phyloP scores from a whole-genome alignment of 2,113 vertebrate species.

The Sinocyclocheilus maitianheensis region DNA sequence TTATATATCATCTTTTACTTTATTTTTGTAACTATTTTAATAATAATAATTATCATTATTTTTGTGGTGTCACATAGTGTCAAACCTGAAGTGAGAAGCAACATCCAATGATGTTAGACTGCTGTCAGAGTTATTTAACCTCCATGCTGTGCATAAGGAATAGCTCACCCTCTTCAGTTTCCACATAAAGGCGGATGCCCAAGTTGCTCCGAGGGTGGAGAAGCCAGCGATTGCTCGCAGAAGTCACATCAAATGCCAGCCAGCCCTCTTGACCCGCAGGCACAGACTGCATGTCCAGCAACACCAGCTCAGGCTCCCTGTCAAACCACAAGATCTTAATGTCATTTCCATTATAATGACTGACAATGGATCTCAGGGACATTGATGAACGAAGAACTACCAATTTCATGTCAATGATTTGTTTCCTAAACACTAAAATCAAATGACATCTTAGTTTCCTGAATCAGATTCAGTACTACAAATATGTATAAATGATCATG shows the following conservation, averaged over 20 bases:
- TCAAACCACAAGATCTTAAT: constrained; percentile 47
- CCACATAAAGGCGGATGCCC: constrained; percentile 90
- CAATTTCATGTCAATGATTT: not conserved
- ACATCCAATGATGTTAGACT: not conserved
- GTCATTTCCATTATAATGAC: not conserved
- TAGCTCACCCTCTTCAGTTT: constrained; percentile 85
- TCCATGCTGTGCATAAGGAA: not conserved
- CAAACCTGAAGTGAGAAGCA: not conserved
- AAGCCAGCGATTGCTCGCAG: constrained; percentile 89
- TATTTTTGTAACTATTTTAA: not conserved
- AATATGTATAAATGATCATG: not conserved
- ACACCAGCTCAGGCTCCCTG: constrained; percentile 90
- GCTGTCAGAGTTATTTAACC: not conserved
- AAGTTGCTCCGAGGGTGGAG: constrained; percentile 82
- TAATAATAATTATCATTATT: not conserved
- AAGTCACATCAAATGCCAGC: constrained; percentile 92
- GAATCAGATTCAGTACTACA: not conserved
- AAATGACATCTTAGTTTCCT: not conserved
- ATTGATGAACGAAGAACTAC: not conserved
- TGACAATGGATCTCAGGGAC: not conserved
- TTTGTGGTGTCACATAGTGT: not conserved
- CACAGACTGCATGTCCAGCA: constrained; percentile 90
- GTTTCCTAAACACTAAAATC: not conserved
- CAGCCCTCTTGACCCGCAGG: constrained; percentile 87
- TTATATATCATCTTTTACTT: too few species aligned